A percentile compares a stretch with the other conserved stretches of the same genome.
Evolutionary conservation across 2,113 vertebrate genomes (phyloP).

Genomic region (Ceyx cyanopectus): DNA sequence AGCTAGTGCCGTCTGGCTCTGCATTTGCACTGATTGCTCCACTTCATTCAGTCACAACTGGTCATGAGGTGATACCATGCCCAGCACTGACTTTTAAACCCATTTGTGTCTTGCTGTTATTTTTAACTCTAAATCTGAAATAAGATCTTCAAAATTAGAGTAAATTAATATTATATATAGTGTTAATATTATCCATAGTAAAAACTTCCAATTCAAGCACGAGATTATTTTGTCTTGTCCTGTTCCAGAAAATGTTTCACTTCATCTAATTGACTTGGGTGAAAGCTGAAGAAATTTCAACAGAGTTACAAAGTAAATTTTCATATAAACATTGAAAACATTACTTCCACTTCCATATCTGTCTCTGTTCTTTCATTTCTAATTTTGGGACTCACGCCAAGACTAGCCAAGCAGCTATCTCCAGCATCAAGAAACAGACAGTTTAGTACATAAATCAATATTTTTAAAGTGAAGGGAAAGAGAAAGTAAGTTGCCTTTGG

Average conservation of each 20-base stretch:
- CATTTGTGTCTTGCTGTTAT: not conserved
- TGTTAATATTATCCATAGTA: not conserved
- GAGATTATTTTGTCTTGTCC: not conserved
- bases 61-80: not conserved
- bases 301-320: not conserved
- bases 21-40: not conserved
- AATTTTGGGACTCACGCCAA: not conserved
- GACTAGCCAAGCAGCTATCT: not conserved
- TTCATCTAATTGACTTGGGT: not conserved
- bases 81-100: not conserved
- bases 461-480: not conserved
- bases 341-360: not conserved
- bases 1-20: not conserved
- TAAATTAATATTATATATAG: not conserved
- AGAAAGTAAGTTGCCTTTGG: not conserved
- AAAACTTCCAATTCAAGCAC: not conserved
- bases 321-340: not conserved
- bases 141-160: not conserved
- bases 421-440: not conserved
- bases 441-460: not conserved
- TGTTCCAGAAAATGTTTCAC: not conserved
- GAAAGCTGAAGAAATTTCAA: not conserved
- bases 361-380: not conserved
- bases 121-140: not conserved
- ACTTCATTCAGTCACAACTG: not conserved